These are phyloP conservation scores for Nudaria mundana DNA, from an alignment of 2,888 invertebrate species.

Conservation along the genomic window DNA sequence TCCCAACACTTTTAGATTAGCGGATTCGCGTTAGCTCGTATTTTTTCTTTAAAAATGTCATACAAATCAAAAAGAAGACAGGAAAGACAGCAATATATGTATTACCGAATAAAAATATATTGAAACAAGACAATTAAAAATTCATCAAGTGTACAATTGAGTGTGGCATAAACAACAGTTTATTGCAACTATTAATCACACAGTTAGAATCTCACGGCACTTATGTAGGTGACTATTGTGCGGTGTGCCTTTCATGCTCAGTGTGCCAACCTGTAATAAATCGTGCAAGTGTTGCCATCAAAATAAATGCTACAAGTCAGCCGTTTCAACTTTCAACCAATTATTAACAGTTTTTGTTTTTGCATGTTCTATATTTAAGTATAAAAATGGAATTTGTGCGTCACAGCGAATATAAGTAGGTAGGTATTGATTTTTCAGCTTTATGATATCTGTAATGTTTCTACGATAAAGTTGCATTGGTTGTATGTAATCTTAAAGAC, in stretches of 20 bases:
- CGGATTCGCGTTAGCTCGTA: too few relatives aligned
- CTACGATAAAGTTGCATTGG: too few relatives aligned
- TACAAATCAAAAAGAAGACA: too few relatives aligned
- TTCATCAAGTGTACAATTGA: conserved; percentile 32
- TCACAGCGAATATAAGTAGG: too few relatives aligned
- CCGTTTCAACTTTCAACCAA: conserved; percentile 38
- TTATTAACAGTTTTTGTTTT: conserved; percentile 31
- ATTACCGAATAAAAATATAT: conserved; percentile 22
- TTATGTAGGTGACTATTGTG: conserved; percentile 34
- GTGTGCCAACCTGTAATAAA: conserved; percentile 34
- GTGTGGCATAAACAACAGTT: conserved; percentile 31
- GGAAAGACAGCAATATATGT: too few relatives aligned
- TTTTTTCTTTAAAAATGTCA: too few relatives aligned
- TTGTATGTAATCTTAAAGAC: too few relatives aligned
- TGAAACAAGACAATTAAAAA: conserved; percentile 32
- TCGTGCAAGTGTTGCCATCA: conserved; percentile 32
- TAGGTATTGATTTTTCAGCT: too few relatives aligned
- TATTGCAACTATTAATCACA: conserved; percentile 33
- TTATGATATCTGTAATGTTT: too few relatives aligned
- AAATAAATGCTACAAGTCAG: conserved; percentile 32
- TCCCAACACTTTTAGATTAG: too few relatives aligned
- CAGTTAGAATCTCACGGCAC: conserved; percentile 33
- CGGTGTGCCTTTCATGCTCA: conserved; percentile 32
- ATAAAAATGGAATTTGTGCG: too few relatives aligned
- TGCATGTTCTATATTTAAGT: conserved; percentile 10